Conservation (phyloP, 2,797 vertebrate genomes). For the Lagodon rhomboides region DNA sequence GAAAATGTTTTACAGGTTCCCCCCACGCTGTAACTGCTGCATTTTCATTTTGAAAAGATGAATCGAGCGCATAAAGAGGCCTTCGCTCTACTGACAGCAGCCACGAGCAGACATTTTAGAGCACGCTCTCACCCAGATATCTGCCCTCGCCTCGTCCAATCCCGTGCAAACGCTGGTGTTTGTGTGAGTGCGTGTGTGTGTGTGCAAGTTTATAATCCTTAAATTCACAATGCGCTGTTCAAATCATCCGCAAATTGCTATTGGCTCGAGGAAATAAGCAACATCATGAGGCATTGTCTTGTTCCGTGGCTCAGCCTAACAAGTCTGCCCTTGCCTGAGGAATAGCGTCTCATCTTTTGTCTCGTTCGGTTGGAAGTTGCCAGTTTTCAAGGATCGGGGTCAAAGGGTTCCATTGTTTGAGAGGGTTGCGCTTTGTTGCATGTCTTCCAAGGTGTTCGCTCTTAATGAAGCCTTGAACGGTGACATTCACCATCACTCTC, state of each 20-base stretch:
- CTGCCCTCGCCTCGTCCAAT: conserved; percentile 4
- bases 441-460: conserved; percentile 24
- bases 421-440: conserved; percentile 38
- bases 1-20: conserved; percentile 21
- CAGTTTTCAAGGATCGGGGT: conserved; percentile 62
- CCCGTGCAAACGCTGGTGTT: conserved; percentile 34
- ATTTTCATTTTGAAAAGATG: conserved; percentile 31
- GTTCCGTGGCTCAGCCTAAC: conserved; percentile 46
- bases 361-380: conserved; percentile 48
- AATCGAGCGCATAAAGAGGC: conserved; percentile 30
- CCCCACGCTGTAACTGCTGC: neutral
- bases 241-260: conserved; percentile 68
- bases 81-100: conserved; percentile 5
- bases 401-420: conserved; percentile 55
- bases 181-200: conserved; percentile 46
- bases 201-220: conserved; percentile 59
- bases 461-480: conserved; percentile 51
- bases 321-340: conserved; percentile 54
- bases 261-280: conserved; percentile 64
- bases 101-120: conserved; percentile 22
- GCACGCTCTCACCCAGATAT: conserved; percentile 23
- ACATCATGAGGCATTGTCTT: conserved; percentile 65
- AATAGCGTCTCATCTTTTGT: conserved; percentile 48
- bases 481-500: conserved; percentile 12
- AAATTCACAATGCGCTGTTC: conserved; percentile 48